These are phyloP conservation scores for Serripes groenlandicus DNA, from an alignment of 2,888 invertebrate species.

Conservation along the genomic window DNA sequence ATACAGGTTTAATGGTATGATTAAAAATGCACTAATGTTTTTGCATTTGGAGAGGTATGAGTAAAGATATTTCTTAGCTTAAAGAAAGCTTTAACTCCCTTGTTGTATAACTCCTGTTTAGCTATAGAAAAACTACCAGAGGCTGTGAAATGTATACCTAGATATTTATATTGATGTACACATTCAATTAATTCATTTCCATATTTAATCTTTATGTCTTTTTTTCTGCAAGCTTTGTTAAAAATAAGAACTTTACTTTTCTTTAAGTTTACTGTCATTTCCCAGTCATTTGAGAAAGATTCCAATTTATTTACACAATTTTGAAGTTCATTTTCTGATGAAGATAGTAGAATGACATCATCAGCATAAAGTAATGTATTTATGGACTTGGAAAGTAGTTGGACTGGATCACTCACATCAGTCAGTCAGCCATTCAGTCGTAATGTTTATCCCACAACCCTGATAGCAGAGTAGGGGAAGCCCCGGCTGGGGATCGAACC, in stretches of 20 bases:
- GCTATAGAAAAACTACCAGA: not conserved
- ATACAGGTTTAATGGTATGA: constrained; percentile 1
- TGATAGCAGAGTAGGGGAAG: too few species aligned
- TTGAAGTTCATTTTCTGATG: not conserved
- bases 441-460: too few species aligned
- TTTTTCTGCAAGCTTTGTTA: not conserved
- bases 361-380: constrained; percentile 28
- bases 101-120: not conserved
- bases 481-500: too few species aligned
- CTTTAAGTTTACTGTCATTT: not conserved
- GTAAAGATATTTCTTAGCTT: not conserved
- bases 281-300: not conserved
- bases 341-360: not conserved
- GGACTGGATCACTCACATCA: too few species aligned
- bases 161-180: not conserved
- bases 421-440: too few species aligned
- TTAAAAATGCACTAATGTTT: constrained; percentile 1
- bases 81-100: not conserved
- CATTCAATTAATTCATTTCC: not conserved
- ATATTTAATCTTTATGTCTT: not conserved
- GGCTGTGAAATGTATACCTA: not conserved
- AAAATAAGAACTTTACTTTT: not conserved
- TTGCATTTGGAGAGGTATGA: not conserved
- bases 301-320: not conserved
- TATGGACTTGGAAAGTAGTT: too few species aligned